Evolutionary conservation across 2,797 vertebrate species (phyloP), one percentile per base, ranked within the genome.

Genomic region (Phrynocephalus guinanensis): DNA sequence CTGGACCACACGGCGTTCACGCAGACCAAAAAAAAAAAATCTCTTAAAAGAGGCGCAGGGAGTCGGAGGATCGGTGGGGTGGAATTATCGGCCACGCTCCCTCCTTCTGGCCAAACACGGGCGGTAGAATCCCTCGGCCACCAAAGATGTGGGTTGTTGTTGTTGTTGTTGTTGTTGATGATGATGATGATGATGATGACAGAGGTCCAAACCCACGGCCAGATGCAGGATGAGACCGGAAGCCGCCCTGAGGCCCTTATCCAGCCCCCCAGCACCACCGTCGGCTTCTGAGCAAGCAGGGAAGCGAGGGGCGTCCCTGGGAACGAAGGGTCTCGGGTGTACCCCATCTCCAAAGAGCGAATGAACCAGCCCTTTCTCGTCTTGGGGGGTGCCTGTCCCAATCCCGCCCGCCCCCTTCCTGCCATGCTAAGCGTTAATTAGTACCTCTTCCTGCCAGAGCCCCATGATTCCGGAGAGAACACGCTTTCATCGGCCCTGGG

Each of bases 361-460:
- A 82, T 44, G 38, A 16, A 50, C 86, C 89, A 33, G 20, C 1
- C 88, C 91, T 71, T 0, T 2, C 0, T 90, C 85, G 33, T 91
- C 88, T 66, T 87, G 66, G 28, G 90, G 84, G 24, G 38, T 89
- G 92, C 92, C 92, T 93, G 84, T 83, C 94, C 88, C 87, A 90
- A 50, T 87, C 86, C 48, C 38, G 38, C 38, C 5, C 3, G 5
- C 38, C 38, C 3, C 5, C 38, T 5, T 44, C 48, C 1, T 5
- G 82, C 77, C 82, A 85, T 85, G 92, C 94, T 91, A 87, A 87
- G 28, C 83, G 82, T 90, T 93, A 93, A 94, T 93, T 90, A 93
- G 91, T 87, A 92, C 88, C 91, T 87, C 92, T 82, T 86, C 73
- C 89, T 48, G 83, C 38, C 88, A 75, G 90, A 80, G 79, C 87